Conservation (phyloP, 1,140 invertebrate genomes). For the Papilio machaon region DNA sequence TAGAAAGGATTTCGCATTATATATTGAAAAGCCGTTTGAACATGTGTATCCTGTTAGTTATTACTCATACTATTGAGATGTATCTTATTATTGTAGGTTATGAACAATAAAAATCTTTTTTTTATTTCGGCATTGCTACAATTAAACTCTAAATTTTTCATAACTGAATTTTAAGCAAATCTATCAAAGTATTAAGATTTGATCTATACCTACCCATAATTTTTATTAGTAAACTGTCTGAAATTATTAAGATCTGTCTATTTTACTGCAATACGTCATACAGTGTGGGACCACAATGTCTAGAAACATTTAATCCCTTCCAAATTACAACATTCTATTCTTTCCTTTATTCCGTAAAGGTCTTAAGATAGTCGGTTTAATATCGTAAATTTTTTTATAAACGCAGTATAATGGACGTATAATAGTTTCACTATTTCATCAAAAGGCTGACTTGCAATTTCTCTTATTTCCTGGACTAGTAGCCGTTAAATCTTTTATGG, state of each 20-base stretch:
- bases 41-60: background rate
- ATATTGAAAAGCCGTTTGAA: slow-evolving; percentile 5
- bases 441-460: slow-evolving; percentile 3
- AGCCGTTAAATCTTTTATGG: slow-evolving; percentile 8
- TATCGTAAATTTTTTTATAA: too few species aligned
- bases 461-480: background rate
- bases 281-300: background rate
- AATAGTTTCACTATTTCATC: background rate
- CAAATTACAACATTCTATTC: background rate
- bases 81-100: background rate
- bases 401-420: background rate
- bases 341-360: too few species aligned
- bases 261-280: too few species aligned
- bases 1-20: slow-evolving; percentile 5
- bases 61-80: background rate
- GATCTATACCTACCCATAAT: too few species aligned
- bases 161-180: too few species aligned
- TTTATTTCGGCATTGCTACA: too few species aligned
- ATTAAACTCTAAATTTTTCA: too few species aligned
- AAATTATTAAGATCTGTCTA: too few species aligned
- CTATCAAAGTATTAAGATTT: too few species aligned
- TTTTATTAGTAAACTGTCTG: too few species aligned
- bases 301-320: background rate
- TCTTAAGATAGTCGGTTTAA: too few species aligned
- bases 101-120: too few species aligned